Evolutionary conservation across 2,888 invertebrate genomes (phyloP), one percentile per base, ranked within the genome.

Genomic region (Nesidiocoris tenuis): DNA sequence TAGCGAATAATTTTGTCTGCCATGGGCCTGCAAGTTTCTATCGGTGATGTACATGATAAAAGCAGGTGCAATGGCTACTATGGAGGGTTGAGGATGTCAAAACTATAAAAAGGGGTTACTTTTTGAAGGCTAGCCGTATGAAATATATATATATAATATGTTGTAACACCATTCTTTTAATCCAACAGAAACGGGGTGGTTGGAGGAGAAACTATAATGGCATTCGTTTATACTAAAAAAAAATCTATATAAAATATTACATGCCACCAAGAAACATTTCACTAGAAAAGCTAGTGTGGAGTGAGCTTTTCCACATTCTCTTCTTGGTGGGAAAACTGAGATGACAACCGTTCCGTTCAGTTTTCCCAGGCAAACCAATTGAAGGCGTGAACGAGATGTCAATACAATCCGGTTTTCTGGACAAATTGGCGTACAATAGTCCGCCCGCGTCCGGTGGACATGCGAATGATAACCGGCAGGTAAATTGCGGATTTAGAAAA

Each of bases 181-280:
- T 71, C 66, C 55, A 76, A 25, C n/a, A n/a, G 21, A 22, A 21
- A 67, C 67, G 67, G 59, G 67, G 25, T 74, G 24, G 21, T 70
- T 19, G 65, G 57, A 24, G 24, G 18, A 64, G 21, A 71, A 74
- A 71, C 63, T 67, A 39, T 76, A 78, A 68, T 70, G 74, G 77
- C 78, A 77, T 78, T 76, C 77, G 74, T 64, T 64, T 77, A 75
- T 76, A 76, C 39, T 39, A 39, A 39, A 70, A 19, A 63, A 72
- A 72, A n/a, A n/a, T n/a, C n/a, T 76, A 77, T 77, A 76, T 76
- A 61, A 7, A 39, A 63, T 71, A 75, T 74, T 75, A 74, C 89
- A 89, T 89, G 89, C 89, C 89, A 88, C 89, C 89, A 89, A 90
- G 89, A 89, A 89, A 89, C 88, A 78, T 77, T 77, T 78, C 78